Conservation (phyloP, 2,113 vertebrate species). For the Oryzias melastigma region DNA sequence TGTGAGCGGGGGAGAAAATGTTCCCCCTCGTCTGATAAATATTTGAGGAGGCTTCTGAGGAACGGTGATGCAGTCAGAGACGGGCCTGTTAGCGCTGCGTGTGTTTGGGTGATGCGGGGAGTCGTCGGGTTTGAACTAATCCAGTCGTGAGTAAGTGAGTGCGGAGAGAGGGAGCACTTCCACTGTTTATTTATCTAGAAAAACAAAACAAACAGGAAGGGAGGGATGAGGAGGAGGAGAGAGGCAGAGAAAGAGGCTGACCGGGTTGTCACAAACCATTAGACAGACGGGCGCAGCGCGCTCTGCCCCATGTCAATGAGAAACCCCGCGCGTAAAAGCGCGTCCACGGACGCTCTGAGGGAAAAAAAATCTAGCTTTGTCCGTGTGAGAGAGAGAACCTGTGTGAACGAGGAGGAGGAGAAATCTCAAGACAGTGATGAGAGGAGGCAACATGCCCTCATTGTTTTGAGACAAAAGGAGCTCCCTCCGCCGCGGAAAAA, state of each 20-base stretch:
- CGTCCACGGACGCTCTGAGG: background rate
- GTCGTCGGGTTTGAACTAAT: constrained; percentile 61
- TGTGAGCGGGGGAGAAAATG: constrained; percentile 62
- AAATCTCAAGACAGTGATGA: constrained; percentile 43
- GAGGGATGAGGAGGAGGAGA: constrained; percentile 20
- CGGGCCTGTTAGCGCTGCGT: constrained; percentile 48
- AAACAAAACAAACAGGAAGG: constrained; percentile 22
- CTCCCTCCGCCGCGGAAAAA: constrained; percentile 35
- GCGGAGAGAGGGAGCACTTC: constrained; percentile 62
- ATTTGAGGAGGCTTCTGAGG: constrained; percentile 72
- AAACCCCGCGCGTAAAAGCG: constrained; percentile 6
- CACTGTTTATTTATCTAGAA: constrained; percentile 76
- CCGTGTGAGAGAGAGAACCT: background rate
- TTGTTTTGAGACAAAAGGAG: constrained; percentile 66
- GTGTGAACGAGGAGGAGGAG: background rate
- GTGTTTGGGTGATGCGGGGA: constrained; percentile 35
- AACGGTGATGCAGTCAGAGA: constrained; percentile 67
- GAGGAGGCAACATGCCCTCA: constrained; percentile 62
- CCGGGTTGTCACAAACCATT: constrained; percentile 77
- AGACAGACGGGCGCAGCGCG: constrained; percentile 63
- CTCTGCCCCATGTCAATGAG: constrained; percentile 71
- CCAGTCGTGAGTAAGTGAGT: constrained; percentile 54
- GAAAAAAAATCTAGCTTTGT: constrained; percentile 23
- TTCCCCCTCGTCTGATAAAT: constrained; percentile 72
- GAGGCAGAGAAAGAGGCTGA: constrained; percentile 40